These are phyloP conservation scores for Taxidea taxus DNA, from an alignment of 2,113 vertebrate genomes.

Conservation along the genomic window DNA sequence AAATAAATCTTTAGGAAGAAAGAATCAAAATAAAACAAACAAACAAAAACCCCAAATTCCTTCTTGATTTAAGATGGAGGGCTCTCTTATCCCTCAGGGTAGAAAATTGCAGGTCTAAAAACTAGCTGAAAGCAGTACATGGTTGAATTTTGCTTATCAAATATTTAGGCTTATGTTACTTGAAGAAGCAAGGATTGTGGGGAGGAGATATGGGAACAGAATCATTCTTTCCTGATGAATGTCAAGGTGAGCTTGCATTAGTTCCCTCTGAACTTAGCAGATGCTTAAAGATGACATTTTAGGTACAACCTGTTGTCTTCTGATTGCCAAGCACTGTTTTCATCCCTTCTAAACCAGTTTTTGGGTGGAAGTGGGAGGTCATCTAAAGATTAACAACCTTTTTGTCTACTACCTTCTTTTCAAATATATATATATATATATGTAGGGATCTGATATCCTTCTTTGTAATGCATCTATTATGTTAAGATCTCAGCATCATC, in stretches of 20 bases:
- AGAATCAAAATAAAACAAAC: background rate
- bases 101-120: background rate
- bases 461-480: background rate
- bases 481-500: background rate
- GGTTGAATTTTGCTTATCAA: background rate
- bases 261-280: background rate
- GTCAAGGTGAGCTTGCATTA: background rate
- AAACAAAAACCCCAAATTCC: background rate
- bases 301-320: background rate
- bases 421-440: background rate
- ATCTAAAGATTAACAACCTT: background rate
- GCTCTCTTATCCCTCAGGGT: background rate
- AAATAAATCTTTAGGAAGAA: background rate
- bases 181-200: background rate
- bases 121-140: background rate
- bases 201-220: fast-evolving
- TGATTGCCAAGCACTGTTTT: background rate
- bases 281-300: background rate
- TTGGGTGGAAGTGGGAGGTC: background rate
- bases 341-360: background rate
- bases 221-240: background rate
- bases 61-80: background rate
- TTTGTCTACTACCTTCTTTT: background rate
- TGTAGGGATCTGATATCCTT: background rate
- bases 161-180: background rate